phyloP scores from a whole-genome alignment of 2,888 invertebrate genomes.

The Tiliacea citrago region DNA sequence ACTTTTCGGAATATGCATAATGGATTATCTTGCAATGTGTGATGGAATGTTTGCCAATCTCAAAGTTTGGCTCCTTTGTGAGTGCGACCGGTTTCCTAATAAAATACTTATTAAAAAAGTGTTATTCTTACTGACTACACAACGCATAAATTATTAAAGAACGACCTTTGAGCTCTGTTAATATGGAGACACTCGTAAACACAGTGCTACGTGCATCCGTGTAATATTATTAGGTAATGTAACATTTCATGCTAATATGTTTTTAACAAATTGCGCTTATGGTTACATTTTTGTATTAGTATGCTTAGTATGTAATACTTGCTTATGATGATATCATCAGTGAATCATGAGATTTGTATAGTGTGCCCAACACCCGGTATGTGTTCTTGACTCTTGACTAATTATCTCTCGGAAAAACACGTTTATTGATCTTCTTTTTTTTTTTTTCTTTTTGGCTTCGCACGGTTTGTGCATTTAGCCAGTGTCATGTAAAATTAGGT shows the following conservation, averaged over 20 bases:
- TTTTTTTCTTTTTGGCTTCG: too few relatives aligned
- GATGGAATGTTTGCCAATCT: conserved; percentile 25
- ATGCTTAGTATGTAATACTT: conserved; percentile 64
- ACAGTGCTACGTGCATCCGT: conserved; percentile 13
- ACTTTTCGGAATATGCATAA: conserved; percentile 34
- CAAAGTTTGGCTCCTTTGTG: conserved; percentile 33
- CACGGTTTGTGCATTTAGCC: too few relatives aligned
- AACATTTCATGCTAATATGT: conserved; percentile 41
- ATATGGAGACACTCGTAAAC: conserved; percentile 17
- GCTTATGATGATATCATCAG: conserved; percentile 79
- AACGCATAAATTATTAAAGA: conserved; percentile 24
- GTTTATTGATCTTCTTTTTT: too few relatives aligned
- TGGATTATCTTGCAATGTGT: conserved; percentile 36
- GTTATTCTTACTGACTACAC: conserved; percentile 10
- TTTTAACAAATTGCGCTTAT: conserved; percentile 36
- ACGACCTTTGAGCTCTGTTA: conserved; percentile 30
- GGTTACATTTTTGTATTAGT: conserved; percentile 61
- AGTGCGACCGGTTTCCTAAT: conserved; percentile 30
- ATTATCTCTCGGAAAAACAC: conserved; percentile 49
- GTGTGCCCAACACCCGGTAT: conserved; percentile 21
- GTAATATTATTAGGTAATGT: conserved; percentile 37
- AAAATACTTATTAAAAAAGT: conserved; percentile 6
- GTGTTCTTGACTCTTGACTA: conserved; percentile 38
- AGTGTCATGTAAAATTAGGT: too few relatives aligned
- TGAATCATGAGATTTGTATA: conserved; percentile 77